Evolutionary conservation across 2,113 vertebrate genomes (phyloP), one percentile per base, ranked within the genome.

Genomic region (Oenanthe melanoleuca): DNA sequence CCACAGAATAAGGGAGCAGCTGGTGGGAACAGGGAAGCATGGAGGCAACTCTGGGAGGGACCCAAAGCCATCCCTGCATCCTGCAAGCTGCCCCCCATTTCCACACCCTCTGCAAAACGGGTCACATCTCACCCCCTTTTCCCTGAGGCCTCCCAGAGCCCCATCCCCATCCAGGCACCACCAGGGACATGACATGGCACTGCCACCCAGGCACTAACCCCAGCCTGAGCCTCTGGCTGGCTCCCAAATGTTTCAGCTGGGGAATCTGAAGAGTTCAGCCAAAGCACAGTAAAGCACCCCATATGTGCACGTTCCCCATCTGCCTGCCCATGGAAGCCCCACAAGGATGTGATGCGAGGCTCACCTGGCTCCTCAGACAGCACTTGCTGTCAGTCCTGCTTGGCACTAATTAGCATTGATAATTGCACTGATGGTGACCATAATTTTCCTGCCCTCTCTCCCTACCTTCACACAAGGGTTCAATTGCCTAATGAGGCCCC

Each of bases 381-480:
- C n/a, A 8, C 33, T 80, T 71, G 93, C 63, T 52, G 16, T 53
- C 92, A 77, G 63, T 49, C 90, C 93, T 8, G n/a, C 80, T 84
- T 12, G 6, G 55, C 6, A 6, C 88, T 97, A 96, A 98, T 98
- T 97, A 96, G 77, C 93, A 86, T 49, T 50, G 92, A 81, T 93
- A 97, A 97, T 93, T 92, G 91, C 87, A 64, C 74, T 95, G 77
- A 80, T 61, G 52, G 53, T 29, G 87, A 88, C 83, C 75, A 57
- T 91, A 38, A 89, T 95, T 88, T 96, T 66, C 91, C 91, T 91
- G 95, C 89, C 57, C 77, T 97, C 81, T 91, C 88, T 92, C 70
- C 96, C 91, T 75, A 59, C 92, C 91, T 84, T 70, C 61, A 22
- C 42, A 23, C 67, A 70, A 90, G 72, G 77, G 97, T 94, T 97